Conservation (phyloP, 2,113 vertebrate species). For the Mobula hypostoma region DNA sequence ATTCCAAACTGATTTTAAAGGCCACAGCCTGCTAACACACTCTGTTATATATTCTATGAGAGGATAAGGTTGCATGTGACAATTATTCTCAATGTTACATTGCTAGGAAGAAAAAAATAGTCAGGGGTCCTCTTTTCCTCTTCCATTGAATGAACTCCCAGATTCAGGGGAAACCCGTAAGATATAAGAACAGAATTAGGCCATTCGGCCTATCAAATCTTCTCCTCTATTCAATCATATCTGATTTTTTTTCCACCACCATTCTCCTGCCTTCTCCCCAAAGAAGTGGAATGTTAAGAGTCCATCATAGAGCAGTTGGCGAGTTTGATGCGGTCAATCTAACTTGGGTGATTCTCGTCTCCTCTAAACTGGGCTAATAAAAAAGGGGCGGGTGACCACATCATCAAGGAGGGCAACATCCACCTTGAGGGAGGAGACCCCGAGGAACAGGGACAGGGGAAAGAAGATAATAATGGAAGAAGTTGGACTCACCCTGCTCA, state of each 20-base stretch:
- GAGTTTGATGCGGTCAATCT: background rate
- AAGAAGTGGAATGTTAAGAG: background rate
- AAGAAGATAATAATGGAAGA: background rate
- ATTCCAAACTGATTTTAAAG: background rate
- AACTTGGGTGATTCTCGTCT: background rate
- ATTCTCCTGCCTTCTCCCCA: too few relatives aligned
- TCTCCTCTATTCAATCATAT: too few relatives aligned
- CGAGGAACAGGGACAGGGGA: background rate
- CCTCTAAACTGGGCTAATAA: background rate
- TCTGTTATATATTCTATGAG: background rate
- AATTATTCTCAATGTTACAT: background rate
- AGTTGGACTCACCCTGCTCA: slow-evolving; percentile 3
- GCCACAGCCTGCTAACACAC: background rate
- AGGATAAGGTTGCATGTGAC: background rate
- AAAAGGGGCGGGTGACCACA: background rate
- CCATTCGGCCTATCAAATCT: too few relatives aligned
- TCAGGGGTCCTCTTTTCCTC: background rate
- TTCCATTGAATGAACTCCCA: background rate
- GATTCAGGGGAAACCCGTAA: background rate
- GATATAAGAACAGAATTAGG: too few relatives aligned
- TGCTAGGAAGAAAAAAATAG: background rate
- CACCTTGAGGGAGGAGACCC: background rate
- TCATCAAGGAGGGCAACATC: background rate
- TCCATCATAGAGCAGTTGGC: background rate
- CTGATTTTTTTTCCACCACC: too few relatives aligned